Evolutionary conservation across 1,140 invertebrate genomes (phyloP), one percentile per base, ranked within the genome.

Genomic region (Cydia fagiglandana): DNA sequence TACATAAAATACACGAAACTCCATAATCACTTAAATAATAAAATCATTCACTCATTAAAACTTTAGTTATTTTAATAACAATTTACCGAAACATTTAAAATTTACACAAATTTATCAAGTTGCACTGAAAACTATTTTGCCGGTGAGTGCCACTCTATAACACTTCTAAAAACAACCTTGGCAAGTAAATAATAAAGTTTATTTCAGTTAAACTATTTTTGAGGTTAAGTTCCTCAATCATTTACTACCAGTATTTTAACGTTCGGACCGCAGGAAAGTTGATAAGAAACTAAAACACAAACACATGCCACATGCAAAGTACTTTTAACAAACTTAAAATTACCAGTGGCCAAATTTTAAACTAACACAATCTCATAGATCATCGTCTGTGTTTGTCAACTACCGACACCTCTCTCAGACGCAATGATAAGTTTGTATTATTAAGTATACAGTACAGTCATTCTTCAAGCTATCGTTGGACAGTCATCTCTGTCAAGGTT

Each of bases 261-360:
- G 56, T 24, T 20, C 56, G 56, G 12, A 61, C 17, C 17, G 20
- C 15, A 24, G 0, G 4, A 61, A 61, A 24, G 56, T 61, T 61
- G 56, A 61, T 61, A 61, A 70, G 13, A 41, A 70, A 70, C 66
- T 70, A 70, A 70, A 70, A 30, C 10, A 70, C 64, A 38, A 70
- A 30, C 12, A 70, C 64, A 41, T 41, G 9, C 38, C 12, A 70
- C 64, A 41, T 41, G 9, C 38, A 70, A 24, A 70, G 34, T 34
- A 53, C 4, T n/a, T 61, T n/a, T 10, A 2, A 41, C 66, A 15
- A 45, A 70, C 38, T 70, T 70, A 70, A 41, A n/a, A 9, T 38
- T 17, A 20, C 38, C 66, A 10, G 66, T 45, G 66, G 66, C 66
- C 10, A 41, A 70, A 13, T 17, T 70, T 10, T 45, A 38, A 41